These are phyloP conservation scores for Agapornis canus DNA, from an alignment of 2,797 vertebrate genomes.

Conservation along the genomic window DNA sequence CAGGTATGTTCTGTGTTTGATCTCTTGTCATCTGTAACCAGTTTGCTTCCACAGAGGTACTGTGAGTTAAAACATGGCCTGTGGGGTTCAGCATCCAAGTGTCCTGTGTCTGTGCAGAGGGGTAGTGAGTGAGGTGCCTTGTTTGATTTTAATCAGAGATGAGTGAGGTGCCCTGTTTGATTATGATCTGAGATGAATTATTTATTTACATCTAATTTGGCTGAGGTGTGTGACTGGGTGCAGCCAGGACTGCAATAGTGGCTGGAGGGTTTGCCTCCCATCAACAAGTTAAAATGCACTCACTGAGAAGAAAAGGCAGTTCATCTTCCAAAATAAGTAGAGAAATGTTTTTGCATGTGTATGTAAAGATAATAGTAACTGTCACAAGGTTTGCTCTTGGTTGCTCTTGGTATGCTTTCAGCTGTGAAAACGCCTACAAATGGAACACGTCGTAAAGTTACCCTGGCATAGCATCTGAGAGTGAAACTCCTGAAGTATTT, in stretches of 20 bases:
- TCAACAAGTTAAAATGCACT: background rate
- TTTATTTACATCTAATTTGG: background rate
- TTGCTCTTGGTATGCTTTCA: slow-evolving; percentile 1
- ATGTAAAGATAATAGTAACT: background rate
- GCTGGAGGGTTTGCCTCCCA: background rate
- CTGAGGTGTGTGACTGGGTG: accelerated
- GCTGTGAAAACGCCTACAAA: slow-evolving; percentile 37
- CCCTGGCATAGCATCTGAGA: slow-evolving; percentile 51
- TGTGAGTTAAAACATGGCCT: background rate
- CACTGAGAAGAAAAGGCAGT: background rate
- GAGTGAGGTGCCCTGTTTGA: background rate
- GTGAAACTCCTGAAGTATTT: slow-evolving; percentile 25
- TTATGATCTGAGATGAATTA: background rate
- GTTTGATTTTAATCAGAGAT: background rate
- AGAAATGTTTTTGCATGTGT: background rate
- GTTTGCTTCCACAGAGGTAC: background rate
- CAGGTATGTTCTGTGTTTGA: background rate
- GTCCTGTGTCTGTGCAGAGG: background rate
- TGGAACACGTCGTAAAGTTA: slow-evolving; percentile 36
- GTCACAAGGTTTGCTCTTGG: background rate
- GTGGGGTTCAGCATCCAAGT: accelerated
- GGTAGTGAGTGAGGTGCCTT: accelerated
- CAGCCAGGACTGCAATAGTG: background rate
- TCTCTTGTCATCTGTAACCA: background rate
- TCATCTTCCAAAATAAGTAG: background rate